These are phyloP conservation scores for Pemphigus obesinymphae DNA, from an alignment of 1,140 invertebrate species.

Conservation along the genomic window DNA sequence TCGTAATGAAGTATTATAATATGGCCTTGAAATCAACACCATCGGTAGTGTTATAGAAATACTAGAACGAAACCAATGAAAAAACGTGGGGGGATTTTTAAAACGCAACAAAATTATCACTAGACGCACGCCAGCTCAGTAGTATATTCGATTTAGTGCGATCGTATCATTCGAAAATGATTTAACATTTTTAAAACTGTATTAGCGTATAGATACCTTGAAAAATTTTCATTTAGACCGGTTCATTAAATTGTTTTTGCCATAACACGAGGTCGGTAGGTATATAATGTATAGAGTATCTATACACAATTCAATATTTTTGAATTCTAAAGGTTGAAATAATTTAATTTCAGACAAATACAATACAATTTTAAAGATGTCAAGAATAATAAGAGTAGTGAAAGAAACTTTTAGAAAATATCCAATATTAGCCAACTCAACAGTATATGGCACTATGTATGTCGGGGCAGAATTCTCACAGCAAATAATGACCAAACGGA, in stretches of 20 bases:
- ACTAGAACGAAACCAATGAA: constrained; percentile 20
- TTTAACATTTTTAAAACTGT: neutral
- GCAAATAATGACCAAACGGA: constrained; percentile 64
- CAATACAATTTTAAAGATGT: neutral
- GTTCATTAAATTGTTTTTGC: neutral
- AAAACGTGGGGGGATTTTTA: constrained; percentile 8
- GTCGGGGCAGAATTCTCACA: constrained; percentile 72
- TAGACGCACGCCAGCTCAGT: neutral
- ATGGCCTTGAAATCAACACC: constrained; percentile 25
- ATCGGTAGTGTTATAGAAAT: neutral
- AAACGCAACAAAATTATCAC: neutral
- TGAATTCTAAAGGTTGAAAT: neutral
- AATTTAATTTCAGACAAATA: neutral
- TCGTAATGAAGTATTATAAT: neutral
- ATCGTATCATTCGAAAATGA: neutral
- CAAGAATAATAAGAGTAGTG: neutral
- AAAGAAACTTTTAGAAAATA: constrained; percentile 51
- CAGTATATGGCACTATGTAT: constrained; percentile 71
- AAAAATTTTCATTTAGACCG: neutral
- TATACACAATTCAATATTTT: neutral
- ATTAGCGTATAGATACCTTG: neutral
- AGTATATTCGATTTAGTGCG: neutral
- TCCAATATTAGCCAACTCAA: constrained; percentile 67
- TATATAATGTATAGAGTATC: neutral
- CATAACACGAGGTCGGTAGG: neutral